Base-by-base conservation (phyloP, 2,888 invertebrate species). In the Lepetodrilus schrolli region DNA sequence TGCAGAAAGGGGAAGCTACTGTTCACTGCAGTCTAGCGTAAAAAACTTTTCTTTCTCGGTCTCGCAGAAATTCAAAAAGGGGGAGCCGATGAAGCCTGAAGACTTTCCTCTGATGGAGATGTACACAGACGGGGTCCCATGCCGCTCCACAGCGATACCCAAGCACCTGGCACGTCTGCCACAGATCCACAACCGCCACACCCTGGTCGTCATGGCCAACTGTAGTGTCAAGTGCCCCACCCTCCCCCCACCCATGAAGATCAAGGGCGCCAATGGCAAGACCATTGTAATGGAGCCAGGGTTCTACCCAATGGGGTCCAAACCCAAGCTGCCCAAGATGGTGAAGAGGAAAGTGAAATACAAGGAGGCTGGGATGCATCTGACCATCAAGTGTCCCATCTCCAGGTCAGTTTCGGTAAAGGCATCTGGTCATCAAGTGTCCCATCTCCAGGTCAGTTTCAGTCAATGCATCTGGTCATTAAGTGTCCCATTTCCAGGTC, bases 71-170 rank as follows among this genome's bases (percentile, higher is more conserved):
- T 78, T 84, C 8, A 58, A 81, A 50, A 21, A 20, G 5, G 48
- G 72, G 34, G 34, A 75, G 20, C 84, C 85, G 0, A 78, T 84
- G 13, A 73, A 73, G 30, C 87, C 87, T 1, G 69, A 76, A 1
- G 85, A 86, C 68, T 70, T 84, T 5, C 84, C 84, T 4, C 76
- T 83, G 51, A 77, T 86, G 72, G 70, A 48, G 8, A 51, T 82
- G 76, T 90, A 90, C 74, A 81, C 91, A 76, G 91, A 90, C 68
- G 93, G 93, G 30, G 89, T 94, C 50, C 93, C 94, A 0, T 94
- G 94, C 82, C 89, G 92, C 73, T 93, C 93, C 5, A 91, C 91
- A 38, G 90, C 93, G 70, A 85, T 93, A 26, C 92, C 93, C 17
- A 78, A 86, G 66, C 79, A 87, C 20, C 51, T 88, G 8, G 76